These are phyloP conservation scores for Tadarida brasiliensis DNA, from an alignment of 2,797 vertebrate species.

Conservation along the genomic window DNA sequence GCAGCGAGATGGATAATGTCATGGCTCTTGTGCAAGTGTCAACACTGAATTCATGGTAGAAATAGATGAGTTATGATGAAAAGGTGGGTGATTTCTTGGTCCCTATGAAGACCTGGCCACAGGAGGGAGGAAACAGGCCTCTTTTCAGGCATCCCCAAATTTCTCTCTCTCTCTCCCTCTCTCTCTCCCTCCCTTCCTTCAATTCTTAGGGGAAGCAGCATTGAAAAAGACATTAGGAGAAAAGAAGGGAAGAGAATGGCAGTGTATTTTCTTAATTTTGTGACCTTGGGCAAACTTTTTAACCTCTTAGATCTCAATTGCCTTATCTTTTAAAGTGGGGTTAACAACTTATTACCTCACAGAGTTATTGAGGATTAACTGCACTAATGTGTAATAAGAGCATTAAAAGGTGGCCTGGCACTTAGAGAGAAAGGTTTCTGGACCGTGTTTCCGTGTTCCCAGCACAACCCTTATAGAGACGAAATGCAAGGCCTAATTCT, in stretches of 20 bases:
- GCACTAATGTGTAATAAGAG: not conserved
- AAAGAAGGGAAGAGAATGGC: not conserved
- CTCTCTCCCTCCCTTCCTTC: not conserved
- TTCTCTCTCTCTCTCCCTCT: not conserved
- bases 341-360: not conserved
- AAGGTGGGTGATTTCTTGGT: not conserved
- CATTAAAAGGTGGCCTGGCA: not conserved
- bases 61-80: not conserved
- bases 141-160: not conserved
- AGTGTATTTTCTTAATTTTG: not conserved
- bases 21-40: not conserved
- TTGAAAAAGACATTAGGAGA: not conserved
- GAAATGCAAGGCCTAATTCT: not conserved
- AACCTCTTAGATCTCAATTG: slow-evolving; percentile 55
- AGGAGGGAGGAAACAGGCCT: not conserved
- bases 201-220: not conserved
- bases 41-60: not conserved
- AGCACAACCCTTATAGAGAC: not conserved
- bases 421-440: not conserved
- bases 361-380: not conserved
- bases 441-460: not conserved
- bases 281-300: not conserved
- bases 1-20: not conserved
- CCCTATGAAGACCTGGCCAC: not conserved
- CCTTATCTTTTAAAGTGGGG: not conserved